Percentiles rank a stretch among this genome's conserved stretches.
phyloP scores from a whole-genome alignment of 2,797 vertebrate genomes.

The Parotocinclus haroldoi region DNA sequence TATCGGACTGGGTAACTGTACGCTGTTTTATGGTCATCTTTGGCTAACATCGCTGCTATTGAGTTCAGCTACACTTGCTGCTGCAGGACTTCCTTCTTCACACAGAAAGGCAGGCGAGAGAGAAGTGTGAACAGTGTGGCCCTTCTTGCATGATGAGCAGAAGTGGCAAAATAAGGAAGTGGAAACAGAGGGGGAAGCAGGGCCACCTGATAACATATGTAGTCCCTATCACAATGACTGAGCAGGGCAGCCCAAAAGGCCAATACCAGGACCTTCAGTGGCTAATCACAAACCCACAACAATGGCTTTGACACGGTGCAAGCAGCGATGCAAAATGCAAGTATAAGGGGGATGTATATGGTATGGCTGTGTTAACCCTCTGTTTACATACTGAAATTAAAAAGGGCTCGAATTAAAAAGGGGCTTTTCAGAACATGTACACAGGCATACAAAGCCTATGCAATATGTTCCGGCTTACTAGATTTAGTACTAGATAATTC shows the following conservation, averaged over 20 bases:
- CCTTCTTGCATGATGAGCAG: constrained; percentile 47
- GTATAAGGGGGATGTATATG: neutral
- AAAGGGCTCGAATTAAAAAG: neutral
- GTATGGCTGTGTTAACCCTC: neutral
- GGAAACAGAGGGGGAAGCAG: constrained; percentile 69
- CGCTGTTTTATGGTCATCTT: neutral
- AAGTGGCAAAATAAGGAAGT: constrained; percentile 72
- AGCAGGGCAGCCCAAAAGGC: constrained; percentile 38
- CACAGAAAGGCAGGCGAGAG: constrained; percentile 31
- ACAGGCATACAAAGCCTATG: neutral
- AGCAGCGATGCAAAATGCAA: too few species aligned
- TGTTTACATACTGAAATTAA: neutral
- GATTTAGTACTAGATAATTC: too few species aligned
- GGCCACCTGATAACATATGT: constrained; percentile 63
- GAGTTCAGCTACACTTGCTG: constrained; percentile 19
- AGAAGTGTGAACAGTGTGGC: constrained; percentile 20
- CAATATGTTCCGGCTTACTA: too few species aligned
- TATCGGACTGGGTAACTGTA: neutral
- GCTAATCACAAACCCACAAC: constrained; percentile 7
- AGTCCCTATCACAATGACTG: constrained; percentile 47
- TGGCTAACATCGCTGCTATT: neutral
- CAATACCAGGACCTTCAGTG: neutral
- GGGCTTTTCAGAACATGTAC: neutral
- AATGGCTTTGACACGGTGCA: neutral
- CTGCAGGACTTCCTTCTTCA: constrained; percentile 44